Percentiles rank a stretch among this genome's conserved stretches.
Evolutionary conservation across 2,113 vertebrate genomes (phyloP).

Genomic region (Chaetorhynchus papuensis): DNA sequence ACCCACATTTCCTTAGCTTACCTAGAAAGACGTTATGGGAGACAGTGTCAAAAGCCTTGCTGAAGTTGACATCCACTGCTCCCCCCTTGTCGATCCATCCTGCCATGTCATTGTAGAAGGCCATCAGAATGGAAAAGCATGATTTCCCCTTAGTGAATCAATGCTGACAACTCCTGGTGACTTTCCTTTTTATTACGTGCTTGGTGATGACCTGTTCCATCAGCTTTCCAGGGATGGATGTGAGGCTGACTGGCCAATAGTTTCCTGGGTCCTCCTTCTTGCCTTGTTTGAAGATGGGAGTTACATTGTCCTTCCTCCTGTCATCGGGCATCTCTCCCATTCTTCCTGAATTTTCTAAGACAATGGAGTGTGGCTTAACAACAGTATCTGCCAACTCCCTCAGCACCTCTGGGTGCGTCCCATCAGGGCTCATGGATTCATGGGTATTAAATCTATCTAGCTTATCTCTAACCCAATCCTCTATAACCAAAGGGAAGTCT

Average conservation of each 20-base stretch:
- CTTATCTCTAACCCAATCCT: not conserved
- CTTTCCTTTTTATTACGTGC: not conserved
- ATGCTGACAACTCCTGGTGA: not conserved
- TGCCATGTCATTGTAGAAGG: not conserved
- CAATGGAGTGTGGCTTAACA: not conserved
- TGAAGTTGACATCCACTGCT: not conserved
- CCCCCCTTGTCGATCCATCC: not conserved
- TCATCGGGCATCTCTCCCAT: not conserved
- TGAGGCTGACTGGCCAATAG: not conserved
- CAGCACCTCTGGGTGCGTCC: not conserved
- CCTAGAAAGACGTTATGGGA: not conserved
- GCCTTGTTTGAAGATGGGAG: not conserved
- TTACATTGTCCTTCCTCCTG: not conserved
- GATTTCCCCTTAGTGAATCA: not conserved
- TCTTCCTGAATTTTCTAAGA: not conserved
- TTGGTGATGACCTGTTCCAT: not conserved
- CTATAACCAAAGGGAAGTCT: not conserved
- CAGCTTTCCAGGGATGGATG: not conserved
- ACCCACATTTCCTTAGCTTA: not conserved
- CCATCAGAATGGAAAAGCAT: not conserved
- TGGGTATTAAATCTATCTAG: not conserved
- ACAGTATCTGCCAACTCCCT: not conserved
- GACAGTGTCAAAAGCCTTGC: not conserved
- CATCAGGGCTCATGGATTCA: not conserved
- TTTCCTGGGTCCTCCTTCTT: not conserved